Percentiles rank a stretch among this genome's conserved stretches.
Evolutionary conservation across 2,113 vertebrate genomes (phyloP).

Genomic region (Pardalotus punctatus): DNA sequence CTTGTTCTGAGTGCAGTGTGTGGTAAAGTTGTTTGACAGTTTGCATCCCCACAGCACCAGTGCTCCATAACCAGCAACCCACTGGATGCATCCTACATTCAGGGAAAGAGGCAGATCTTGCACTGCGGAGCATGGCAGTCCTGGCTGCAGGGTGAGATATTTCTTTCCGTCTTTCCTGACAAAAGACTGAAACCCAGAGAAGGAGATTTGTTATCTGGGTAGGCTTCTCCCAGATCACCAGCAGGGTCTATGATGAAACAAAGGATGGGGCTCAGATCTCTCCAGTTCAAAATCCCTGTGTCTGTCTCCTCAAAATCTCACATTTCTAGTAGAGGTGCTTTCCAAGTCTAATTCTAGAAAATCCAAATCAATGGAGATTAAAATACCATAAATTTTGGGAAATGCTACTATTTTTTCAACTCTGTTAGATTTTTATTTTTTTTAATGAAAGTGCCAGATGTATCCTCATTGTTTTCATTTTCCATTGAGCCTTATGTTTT

Average conservation of each 20-base stretch:
- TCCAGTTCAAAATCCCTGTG: neutral
- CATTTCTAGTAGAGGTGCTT: neutral
- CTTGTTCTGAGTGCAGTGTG: neutral
- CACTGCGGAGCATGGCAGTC: neutral
- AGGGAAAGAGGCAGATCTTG: neutral
- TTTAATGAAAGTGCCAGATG: neutral
- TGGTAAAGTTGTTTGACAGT: neutral
- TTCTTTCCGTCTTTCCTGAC: neutral
- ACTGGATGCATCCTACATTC: too few species aligned
- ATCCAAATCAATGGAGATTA: neutral
- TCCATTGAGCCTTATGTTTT: neutral
- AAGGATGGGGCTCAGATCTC: rapidly evolving
- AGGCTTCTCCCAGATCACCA: neutral
- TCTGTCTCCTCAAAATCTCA: neutral
- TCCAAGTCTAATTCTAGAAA: neutral
- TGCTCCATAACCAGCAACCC: neutral
- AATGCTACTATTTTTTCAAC: neutral
- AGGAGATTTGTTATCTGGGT: neutral
- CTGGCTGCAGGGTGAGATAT: neutral
- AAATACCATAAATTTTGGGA: neutral
- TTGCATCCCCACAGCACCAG: neutral
- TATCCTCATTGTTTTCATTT: neutral
- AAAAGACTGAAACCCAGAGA: neutral
- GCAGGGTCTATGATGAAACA: neutral
- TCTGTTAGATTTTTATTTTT: neutral